phyloP scores from a whole-genome alignment of 2,888 invertebrate genomes.

The Sabellastarte sp. region DNA sequence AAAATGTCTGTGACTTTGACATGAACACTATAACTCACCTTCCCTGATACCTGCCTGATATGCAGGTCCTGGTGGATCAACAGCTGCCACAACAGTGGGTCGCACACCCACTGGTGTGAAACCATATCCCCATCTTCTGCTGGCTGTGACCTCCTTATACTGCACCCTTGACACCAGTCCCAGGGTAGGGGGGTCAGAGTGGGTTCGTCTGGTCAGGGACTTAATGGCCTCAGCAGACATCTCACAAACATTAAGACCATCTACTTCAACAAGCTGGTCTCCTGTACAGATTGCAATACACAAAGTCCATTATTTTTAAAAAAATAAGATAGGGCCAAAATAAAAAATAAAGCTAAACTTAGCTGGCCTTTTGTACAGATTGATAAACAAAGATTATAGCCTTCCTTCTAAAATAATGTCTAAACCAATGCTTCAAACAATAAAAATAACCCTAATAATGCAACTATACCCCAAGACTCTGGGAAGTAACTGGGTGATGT shows the following conservation, averaged over 20 bases:
- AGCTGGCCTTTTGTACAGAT: no score
- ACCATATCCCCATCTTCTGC: conserved; percentile 43
- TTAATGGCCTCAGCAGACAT: conserved; percentile 46
- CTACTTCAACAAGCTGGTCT: conserved; percentile 54
- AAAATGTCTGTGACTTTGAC: not conserved
- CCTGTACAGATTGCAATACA: no score
- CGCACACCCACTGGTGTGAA: conserved; percentile 40
- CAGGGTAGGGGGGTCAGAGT: conserved; percentile 44
- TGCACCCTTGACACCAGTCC: conserved; percentile 51
- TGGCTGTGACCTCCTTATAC: conserved; percentile 38
- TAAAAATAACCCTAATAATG: no score
- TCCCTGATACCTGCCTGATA: conserved; percentile 45
- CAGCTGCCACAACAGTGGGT: conserved; percentile 44
- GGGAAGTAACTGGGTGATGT: no score
- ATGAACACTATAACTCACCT: conserved; percentile 33
- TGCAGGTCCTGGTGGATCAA: conserved; percentile 50
- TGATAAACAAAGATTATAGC: no score
- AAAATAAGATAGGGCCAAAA: no score
- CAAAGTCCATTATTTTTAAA: no score
- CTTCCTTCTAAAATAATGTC: no score
- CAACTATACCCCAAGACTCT: no score
- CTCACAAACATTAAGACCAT: conserved; percentile 50
- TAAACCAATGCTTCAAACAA: no score
- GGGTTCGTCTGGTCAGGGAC: conserved; percentile 39
- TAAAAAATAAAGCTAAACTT: no score